phyloP scores from a whole-genome alignment of 2,888 invertebrate species.

The Harpalus rubripes region DNA sequence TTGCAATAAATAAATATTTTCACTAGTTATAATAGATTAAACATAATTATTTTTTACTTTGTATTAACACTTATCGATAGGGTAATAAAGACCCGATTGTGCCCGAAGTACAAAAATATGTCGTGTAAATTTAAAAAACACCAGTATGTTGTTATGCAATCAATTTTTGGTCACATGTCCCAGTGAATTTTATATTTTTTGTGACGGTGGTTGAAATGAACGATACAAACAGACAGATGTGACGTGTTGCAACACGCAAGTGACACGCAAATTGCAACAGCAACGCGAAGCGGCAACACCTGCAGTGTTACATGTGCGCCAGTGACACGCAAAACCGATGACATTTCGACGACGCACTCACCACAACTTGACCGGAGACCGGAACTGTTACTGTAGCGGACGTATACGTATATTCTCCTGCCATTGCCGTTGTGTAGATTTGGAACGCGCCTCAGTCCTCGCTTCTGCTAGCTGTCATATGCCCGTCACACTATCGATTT shows the following conservation, averaged over 20 bases:
- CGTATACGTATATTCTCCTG: background rate
- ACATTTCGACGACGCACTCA: conserved; percentile 44
- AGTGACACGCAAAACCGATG: conserved; percentile 51
- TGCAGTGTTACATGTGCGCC: conserved; percentile 45
- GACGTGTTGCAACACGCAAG: background rate
- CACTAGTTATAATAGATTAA: too few relatives aligned
- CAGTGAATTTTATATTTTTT: background rate
- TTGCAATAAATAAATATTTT: too few relatives aligned
- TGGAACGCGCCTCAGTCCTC: background rate
- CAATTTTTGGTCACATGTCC: too few relatives aligned
- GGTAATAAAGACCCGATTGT: too few relatives aligned
- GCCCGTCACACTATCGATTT: conserved; percentile 58
- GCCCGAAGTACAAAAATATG: too few relatives aligned
- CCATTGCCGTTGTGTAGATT: background rate
- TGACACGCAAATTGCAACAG: conserved; percentile 16
- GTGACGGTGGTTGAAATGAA: background rate
- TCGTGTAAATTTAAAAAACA: too few relatives aligned
- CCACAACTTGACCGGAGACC: conserved; percentile 59
- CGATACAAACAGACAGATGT: background rate
- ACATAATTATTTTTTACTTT: too few relatives aligned
- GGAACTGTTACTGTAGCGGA: conserved; percentile 33
- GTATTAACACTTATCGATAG: too few relatives aligned
- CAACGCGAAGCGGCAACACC: conserved; percentile 15
- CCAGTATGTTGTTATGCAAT: too few relatives aligned
- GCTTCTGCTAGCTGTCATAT: conserved; percentile 37